Base-by-base conservation (phyloP, 2,113 vertebrate species). In the Holacanthus passer region DNA sequence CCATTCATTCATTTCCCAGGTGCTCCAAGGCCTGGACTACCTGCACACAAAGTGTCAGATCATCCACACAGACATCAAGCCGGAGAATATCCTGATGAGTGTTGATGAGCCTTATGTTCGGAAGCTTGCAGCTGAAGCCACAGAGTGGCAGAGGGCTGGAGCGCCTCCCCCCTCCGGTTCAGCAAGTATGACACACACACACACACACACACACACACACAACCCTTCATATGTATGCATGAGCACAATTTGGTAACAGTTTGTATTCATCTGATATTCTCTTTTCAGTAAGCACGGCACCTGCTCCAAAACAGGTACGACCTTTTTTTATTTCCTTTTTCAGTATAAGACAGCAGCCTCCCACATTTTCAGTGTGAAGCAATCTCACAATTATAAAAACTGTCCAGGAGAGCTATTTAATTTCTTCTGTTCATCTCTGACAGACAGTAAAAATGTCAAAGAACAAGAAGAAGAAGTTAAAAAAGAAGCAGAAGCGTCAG, bases 391-490 rank as follows among this genome's bases (percentile, higher is more conserved):
- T 50, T 27, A 24, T 27, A n/a, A 1, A n/a, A 52, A 22, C 62
- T 31, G 1, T 73, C 22, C 8, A 3, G 17, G 2, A 32, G 20
- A 55, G 4, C 16, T 1, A 0, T 11, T 45, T 5, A 52, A 4
- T 63, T 56, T 50, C 5, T 47, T 27, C 20, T 63, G 1, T 58
- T 50, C 1, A 7, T 77, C 27, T 39, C 63, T 24, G 43, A 81
- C 88, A 99, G 97, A 94, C 94, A 63, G 95, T 96, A 86, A 99
- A 98, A 96, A 99, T 99, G 97, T 98, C 98, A 48, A 99, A 98
- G 94, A 99, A 99, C 91, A 99, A 99, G 92, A 99, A 99, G 89
- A 99, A 98, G 90, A 99, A 99, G 88, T 95, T 99, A 94, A 99
- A 99, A 96, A 99, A 99, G 96, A 99, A 99, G 92, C 98, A 99